Evolutionary conservation across 2,888 invertebrate genomes (phyloP), one percentile per base, ranked within the genome.

Genomic region (Agriotes lineatus): DNA sequence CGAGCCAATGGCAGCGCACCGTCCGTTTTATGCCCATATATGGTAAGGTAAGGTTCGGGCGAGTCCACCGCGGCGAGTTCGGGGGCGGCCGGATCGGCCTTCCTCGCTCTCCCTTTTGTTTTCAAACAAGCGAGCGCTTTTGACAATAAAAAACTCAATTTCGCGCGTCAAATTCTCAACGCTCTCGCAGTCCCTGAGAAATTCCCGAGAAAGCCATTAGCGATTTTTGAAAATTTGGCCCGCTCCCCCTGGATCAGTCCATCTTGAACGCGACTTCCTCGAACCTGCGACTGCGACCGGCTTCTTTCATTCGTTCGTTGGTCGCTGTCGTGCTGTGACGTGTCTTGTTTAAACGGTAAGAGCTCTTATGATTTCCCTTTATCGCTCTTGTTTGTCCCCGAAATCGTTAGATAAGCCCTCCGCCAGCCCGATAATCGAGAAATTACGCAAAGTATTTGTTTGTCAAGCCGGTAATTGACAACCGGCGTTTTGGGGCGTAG

Each of bases 11-110:
- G 86, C 83, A 85, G 82, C 77, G 80, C 87, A 81, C 85, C 82
- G 86, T 88, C 88, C 88, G 88, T 89, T 90, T 88, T 89, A 91
- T 92, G 90, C 89, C 92, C 92, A 90, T 92, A 92, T 92, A 92
- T 90, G 92, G 92, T 90, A 89, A 90, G 88, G 87, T 89, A 86
- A 88, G 87, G 86, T 87, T 83, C 84, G 82, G 83, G 85, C 85
- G 63, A 48, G n/a, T n/a, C n/a, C n/a, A n/a, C n/a, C n/a, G n/a
- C n/a, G n/a, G n/a, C n/a, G n/a, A n/a, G n/a, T n/a, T n/a, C n/a
- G n/a, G 73, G 74, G 73, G 74, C 48, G 68, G 74, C 42, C 67
- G 62, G 65, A 71, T 68, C 70, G 45, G 67, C 42, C 18, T 20
- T 44, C 16, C 14, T 56, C 25, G 54, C 22, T 60, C 54, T 59